Evolutionary conservation across 1,140 invertebrate species (phyloP).

Genomic region (Zaprionus taronus): DNA sequence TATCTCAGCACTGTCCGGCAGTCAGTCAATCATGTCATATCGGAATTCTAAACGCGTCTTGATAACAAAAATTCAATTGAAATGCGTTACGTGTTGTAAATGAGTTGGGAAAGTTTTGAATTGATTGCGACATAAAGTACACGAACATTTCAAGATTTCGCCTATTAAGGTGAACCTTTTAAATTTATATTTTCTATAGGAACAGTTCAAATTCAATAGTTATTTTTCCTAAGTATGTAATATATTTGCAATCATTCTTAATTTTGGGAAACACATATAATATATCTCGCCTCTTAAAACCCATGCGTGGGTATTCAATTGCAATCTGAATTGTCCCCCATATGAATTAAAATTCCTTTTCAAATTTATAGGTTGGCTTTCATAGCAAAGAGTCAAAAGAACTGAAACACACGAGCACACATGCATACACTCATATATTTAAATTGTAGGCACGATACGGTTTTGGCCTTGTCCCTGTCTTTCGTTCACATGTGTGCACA

Average conservation of each 20-base stretch:
- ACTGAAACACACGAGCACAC: constrained; percentile 6
- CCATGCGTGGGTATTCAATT: background rate
- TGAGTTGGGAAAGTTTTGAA: constrained; percentile 61
- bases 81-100: constrained; percentile 71
- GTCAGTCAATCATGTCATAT: constrained; percentile 38
- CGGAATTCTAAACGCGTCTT: constrained; percentile 60
- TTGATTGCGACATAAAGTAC: constrained; percentile 67
- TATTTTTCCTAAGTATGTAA: too few species aligned
- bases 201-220: too few species aligned
- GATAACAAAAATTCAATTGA: constrained; percentile 74
- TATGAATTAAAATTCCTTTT: constrained; percentile 34
- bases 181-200: too few species aligned
- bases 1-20: constrained; percentile 4
- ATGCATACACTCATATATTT: background rate
- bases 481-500: constrained; percentile 34
- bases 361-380: constrained; percentile 32
- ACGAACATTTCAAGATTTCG: too few species aligned
- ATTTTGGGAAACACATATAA: too few species aligned
- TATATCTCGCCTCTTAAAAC: background rate
- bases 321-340: constrained; percentile 3
- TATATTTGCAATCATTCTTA: too few species aligned
- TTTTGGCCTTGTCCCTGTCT: constrained; percentile 22
- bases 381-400: constrained; percentile 27
- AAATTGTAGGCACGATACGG: constrained; percentile 45
- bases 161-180: too few species aligned